Conservation (phyloP, 2,797 vertebrate species). For the Fringilla coelebs region DNA sequence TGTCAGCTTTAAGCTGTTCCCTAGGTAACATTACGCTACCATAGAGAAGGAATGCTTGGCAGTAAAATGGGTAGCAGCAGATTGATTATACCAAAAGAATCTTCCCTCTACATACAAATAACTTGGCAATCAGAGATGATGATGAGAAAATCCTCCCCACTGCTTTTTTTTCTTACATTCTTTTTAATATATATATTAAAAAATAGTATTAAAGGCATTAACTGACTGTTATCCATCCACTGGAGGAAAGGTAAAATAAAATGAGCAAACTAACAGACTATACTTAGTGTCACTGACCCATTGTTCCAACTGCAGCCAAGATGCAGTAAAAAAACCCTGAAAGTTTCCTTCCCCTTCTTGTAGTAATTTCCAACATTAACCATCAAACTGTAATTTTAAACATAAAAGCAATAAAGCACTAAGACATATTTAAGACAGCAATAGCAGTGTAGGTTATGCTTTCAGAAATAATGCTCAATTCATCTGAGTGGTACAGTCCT, state of each 20-base stretch:
- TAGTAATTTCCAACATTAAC: not conserved
- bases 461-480: not conserved
- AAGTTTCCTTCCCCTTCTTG: not conserved
- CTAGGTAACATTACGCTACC: conserved; percentile 76
- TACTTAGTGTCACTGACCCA: not conserved
- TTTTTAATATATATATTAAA: not conserved
- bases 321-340: not conserved
- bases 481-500: not conserved
- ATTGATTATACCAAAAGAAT: conserved; percentile 65
- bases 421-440: not conserved
- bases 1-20: conserved; percentile 75
- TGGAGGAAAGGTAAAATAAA: conserved; percentile 1
- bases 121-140: conserved; percentile 24
- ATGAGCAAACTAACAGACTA: not conserved
- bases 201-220: not conserved
- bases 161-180: not conserved
- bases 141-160: not conserved
- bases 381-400: not conserved
- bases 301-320: not conserved
- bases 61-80: conserved; percentile 68
- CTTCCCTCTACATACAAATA: conserved; percentile 61
- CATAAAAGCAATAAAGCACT: not conserved
- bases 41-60: conserved; percentile 71
- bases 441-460: not conserved
- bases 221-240: not conserved